Evolutionary conservation across 30 jellyfish, hydroid and myxozoan genomes (phyloP).

Genomic region (Rhopilema esculentum): DNA sequence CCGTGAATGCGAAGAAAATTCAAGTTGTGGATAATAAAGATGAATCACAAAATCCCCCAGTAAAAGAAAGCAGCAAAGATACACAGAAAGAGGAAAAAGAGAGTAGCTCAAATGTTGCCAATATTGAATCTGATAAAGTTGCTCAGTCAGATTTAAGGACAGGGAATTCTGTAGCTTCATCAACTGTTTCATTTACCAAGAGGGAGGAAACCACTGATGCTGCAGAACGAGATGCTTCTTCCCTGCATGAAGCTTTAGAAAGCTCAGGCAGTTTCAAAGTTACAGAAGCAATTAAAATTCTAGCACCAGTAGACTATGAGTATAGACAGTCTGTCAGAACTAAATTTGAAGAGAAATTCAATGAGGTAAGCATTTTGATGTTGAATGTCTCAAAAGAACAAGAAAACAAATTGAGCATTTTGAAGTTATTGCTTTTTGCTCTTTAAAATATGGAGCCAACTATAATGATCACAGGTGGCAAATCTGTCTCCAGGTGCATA

Average conservation of each 20-base stretch:
- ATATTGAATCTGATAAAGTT: background rate
- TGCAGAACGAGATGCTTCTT: conserved; percentile 1
- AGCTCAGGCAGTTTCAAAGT: conserved; percentile 1
- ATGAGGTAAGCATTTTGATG: conserved; percentile 54
- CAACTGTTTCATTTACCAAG: background rate
- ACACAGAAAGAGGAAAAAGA: background rate
- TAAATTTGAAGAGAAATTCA: conserved; percentile 40
- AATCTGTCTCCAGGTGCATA: no score
- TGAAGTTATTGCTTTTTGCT: no score
- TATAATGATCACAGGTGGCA: no score
- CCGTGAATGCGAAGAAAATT: background rate
- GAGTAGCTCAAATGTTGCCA: background rate
- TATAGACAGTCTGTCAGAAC: conserved; percentile 56
- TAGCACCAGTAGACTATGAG: conserved; percentile 42
- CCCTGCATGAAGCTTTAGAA: background rate
- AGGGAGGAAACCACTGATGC: conserved; percentile 21
- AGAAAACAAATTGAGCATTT: no score
- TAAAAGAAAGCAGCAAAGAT: background rate
- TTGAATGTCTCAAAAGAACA: no score
- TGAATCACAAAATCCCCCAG: background rate
- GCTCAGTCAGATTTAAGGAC: background rate
- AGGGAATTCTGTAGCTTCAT: background rate
- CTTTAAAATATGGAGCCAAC: no score
- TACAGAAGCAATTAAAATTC: conserved; percentile 14
- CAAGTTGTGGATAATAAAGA: background rate